These are phyloP conservation scores for Plebejus argus DNA, from an alignment of 2,888 invertebrate genomes.

Conservation along the genomic window DNA sequence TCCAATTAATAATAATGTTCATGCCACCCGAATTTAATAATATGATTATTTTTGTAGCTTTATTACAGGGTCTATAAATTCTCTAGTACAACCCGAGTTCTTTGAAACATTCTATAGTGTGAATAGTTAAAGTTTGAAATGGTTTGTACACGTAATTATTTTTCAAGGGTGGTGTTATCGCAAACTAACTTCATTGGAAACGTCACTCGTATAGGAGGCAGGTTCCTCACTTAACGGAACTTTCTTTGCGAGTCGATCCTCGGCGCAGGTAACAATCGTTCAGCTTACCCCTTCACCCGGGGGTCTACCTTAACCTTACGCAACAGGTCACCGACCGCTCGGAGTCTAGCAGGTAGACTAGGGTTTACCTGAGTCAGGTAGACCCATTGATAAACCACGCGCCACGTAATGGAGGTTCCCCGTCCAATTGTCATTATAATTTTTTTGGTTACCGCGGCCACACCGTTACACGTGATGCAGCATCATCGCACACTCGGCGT, in stretches of 20 bases:
- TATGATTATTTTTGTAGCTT: neutral
- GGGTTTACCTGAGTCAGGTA: slow-evolving; percentile 30
- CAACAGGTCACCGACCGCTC: slow-evolving; percentile 1
- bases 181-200: neutral
- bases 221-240: neutral
- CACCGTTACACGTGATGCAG: neutral
- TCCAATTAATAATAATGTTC: neutral
- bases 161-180: neutral
- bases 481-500: neutral
- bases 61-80: neutral
- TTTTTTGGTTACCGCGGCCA: neutral
- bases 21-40: neutral
- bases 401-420: neutral
- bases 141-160: neutral
- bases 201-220: neutral
- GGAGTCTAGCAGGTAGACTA: slow-evolving; percentile 28
- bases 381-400: slow-evolving; percentile 16
- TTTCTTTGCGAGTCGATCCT: neutral
- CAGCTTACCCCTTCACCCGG: slow-evolving; percentile 2
- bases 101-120: neutral
- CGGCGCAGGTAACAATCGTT: neutral
- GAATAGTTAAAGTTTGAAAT: neutral
- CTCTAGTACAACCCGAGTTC: neutral
- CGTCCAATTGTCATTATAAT: slow-evolving; percentile 38
- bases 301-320: slow-evolving; percentile 7